Evolutionary conservation across 2,888 invertebrate genomes (phyloP), one percentile per base, ranked within the genome.

Genomic region (Sinodicranocentrus sp.): DNA sequence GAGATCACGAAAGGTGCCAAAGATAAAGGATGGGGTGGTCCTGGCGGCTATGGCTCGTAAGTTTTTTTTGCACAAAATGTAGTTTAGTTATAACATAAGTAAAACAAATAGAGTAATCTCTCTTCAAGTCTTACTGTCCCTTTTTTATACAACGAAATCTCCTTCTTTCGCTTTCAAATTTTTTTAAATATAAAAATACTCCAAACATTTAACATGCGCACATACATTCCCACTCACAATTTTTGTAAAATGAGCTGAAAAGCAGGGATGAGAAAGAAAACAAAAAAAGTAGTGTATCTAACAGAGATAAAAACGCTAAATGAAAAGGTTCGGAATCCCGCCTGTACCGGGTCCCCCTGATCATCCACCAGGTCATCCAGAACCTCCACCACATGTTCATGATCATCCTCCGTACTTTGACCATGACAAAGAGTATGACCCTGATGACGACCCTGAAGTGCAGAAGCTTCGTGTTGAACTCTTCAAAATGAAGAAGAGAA

Each of bases 381-480:
- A 65, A 15, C 72, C 72, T 54, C 73, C 77, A 10, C 78, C 52
- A 15, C 43, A 44, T 19, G 26, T 59, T 26, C 75, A 83, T 63
- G 84, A 72, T 8, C 84, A 84, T 65, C 85, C 86, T n/a, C 85
- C 78, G 13, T 63, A 61, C 61, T 70, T 72, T 39, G 76, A 71
- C 43, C 77, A 77, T 25, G 84, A 79, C 71, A 83, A 88, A 61
- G 86, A 88, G 44, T 88, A 87, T 75, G 88, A 88, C 75, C 88
- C 88, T 8, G 88, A 88, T 82, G 80, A 79, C 52, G 88, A 88
- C 84, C 88, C 88, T 3, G 88, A 88, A 79, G 86, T 88, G 1
- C 84, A 88, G 73, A 86, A 88, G 57, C 85, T 88, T 25, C 82
- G 88, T 13, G 75, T 88, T 25, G 88, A 88, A 61, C 76, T 88